A percentile compares a stretch with the other conserved stretches of the same genome.
phyloP scores from a whole-genome alignment of 2,797 vertebrate genomes.

The Botia kubotai region DNA sequence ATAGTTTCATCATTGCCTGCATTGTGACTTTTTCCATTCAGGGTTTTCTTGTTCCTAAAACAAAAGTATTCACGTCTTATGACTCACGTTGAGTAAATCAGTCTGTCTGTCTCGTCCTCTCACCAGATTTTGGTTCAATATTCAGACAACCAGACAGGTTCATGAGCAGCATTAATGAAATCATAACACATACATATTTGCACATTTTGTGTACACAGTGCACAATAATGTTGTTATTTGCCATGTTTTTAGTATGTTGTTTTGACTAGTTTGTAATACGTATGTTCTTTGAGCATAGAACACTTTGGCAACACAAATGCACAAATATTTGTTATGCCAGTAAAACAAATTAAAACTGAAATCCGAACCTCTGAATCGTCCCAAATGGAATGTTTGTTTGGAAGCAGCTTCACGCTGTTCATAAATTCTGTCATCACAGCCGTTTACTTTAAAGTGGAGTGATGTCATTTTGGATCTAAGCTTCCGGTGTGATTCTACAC shows the following conservation, averaged over 20 bases:
- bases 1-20: constrained; percentile 20
- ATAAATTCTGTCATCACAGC: constrained; percentile 4
- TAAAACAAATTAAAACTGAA: background rate
- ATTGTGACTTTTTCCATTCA: constrained; percentile 40
- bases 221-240: background rate
- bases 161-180: background rate
- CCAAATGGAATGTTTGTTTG: background rate
- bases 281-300: background rate
- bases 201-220: background rate
- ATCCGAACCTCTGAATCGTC: background rate
- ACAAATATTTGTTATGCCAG: background rate
- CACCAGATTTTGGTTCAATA: background rate
- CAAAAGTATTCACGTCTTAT: constrained; percentile 11
- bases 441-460: background rate
- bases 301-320: background rate
- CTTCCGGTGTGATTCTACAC: background rate
- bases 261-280: background rate
- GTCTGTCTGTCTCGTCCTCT: background rate
- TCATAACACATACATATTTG: no score
- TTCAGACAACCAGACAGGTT: background rate
- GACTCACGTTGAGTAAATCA: constrained; percentile 27
- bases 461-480: background rate
- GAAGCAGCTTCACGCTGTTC: background rate
- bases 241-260: background rate
- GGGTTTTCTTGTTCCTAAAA: constrained; percentile 3